Conservation (phyloP, 2,797 vertebrate genomes). For the Pyrocephalus nanus region DNA sequence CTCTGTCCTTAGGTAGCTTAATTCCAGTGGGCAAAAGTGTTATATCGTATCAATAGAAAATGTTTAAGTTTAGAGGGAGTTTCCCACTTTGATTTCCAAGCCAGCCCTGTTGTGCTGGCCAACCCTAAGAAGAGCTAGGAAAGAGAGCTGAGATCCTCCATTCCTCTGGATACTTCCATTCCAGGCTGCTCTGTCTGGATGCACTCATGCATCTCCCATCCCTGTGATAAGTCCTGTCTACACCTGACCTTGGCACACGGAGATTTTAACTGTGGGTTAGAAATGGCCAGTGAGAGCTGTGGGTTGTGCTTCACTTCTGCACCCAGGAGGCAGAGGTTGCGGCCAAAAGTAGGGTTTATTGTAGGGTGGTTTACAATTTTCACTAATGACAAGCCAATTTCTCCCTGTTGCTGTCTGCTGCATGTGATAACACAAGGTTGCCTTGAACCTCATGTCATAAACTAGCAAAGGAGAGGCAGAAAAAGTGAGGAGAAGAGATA, state of each 20-base stretch:
- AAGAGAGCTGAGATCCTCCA: background rate
- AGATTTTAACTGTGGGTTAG: constrained; percentile 13
- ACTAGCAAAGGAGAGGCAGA: constrained; percentile 38
- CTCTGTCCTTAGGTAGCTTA: background rate
- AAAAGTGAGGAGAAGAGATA: constrained; percentile 29
- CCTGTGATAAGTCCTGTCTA: background rate
- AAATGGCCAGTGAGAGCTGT: background rate
- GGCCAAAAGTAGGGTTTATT: constrained; percentile 22
- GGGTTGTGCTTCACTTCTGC: background rate
- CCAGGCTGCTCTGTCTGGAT: background rate
- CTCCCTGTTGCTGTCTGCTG: constrained; percentile 22
- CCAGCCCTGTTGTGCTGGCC: background rate
- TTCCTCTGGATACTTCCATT: background rate
- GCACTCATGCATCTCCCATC: background rate
- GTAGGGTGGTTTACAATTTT: constrained; percentile 40
- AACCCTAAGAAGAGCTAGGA: background rate
- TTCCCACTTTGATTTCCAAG: background rate
- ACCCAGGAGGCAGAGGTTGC: background rate
- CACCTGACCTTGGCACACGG: background rate
- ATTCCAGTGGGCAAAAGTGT: background rate
- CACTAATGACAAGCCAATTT: constrained; percentile 36
- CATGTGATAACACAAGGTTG: constrained; percentile 29
- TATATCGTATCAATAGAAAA: background rate
- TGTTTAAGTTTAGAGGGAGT: background rate
- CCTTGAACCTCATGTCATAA: constrained; percentile 39